Conservation (phyloP, 2,113 vertebrate species). For the Eclectus roratus region DNA sequence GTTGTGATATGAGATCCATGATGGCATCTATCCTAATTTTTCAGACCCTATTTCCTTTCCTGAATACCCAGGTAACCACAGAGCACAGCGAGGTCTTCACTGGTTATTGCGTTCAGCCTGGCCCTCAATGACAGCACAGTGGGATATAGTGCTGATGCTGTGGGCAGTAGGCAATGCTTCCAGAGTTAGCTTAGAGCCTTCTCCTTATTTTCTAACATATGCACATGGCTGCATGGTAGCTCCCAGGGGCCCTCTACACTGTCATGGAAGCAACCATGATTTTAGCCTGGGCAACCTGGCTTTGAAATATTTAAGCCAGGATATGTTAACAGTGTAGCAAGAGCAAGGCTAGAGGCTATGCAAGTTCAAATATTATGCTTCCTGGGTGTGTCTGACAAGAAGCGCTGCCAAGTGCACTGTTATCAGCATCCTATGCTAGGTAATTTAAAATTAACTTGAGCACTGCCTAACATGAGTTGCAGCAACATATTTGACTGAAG, state of each 20-base stretch:
- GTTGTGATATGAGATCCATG: background rate
- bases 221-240: rapidly evolving
- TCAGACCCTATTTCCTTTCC: background rate
- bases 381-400: constrained; percentile 49
- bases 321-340: background rate
- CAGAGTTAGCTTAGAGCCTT: background rate
- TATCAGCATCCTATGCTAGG: background rate
- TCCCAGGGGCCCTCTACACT: background rate
- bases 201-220: background rate
- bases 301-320: constrained; percentile 9
- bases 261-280: background rate
- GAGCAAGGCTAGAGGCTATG: background rate
- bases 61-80: background rate
- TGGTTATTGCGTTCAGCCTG: background rate
- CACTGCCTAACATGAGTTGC: background rate
- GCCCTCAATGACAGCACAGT: rapidly evolving
- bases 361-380: constrained; percentile 65
- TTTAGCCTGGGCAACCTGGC: background rate
- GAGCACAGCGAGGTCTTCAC: background rate
- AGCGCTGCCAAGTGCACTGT: constrained; percentile 14
- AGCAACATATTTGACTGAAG: background rate
- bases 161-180: background rate
- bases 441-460: constrained; percentile 56
- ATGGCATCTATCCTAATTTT: background rate
- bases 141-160: rapidly evolving